phyloP scores from a whole-genome alignment of 2,113 vertebrate genomes.

The Microtus ochrogaster region DNA sequence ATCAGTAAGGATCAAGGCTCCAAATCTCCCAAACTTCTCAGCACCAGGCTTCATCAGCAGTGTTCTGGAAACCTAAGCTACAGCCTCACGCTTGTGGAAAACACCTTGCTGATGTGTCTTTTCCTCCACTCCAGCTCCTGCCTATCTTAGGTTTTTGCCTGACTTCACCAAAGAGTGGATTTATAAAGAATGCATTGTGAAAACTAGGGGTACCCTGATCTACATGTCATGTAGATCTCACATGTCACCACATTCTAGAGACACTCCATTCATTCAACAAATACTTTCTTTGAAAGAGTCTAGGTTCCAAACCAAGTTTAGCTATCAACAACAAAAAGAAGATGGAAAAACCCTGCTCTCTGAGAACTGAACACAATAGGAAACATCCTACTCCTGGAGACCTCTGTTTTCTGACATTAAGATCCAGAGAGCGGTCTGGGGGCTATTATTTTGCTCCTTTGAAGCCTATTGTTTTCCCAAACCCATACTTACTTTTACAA shows the following conservation, averaged over 20 bases:
- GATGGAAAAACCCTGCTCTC: background rate
- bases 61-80: background rate
- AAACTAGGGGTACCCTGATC: background rate
- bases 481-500: constrained; percentile 36
- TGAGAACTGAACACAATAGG: background rate
- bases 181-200: background rate
- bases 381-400: background rate
- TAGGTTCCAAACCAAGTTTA: constrained; percentile 14
- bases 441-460: background rate
- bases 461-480: background rate
- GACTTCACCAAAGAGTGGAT: background rate
- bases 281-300: background rate
- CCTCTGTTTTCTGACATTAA: background rate
- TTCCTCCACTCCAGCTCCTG: background rate
- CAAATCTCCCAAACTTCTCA: background rate
- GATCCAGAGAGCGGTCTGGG: background rate
- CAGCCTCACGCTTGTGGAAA: background rate
- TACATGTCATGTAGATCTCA: background rate
- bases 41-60: background rate
- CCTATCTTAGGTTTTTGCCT: background rate
- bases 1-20: background rate
- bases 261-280: constrained; percentile 23
- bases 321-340: constrained; percentile 6
- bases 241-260: background rate
- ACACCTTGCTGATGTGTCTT: background rate